Evolutionary conservation across 2,888 invertebrate species (phyloP).

Genomic region (Tetheella fluctuosa): DNA sequence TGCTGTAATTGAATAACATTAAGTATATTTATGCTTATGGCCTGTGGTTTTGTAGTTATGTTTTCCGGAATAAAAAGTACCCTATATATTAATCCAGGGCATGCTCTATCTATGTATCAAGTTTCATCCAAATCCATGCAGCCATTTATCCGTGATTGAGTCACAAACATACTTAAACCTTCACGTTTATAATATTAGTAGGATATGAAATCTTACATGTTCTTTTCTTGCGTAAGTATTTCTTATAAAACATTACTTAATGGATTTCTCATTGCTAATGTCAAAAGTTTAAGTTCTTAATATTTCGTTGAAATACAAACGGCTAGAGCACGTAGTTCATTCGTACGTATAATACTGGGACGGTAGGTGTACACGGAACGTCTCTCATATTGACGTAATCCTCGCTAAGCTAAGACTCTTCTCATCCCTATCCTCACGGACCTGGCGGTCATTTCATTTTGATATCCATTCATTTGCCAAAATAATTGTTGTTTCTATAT

Average conservation of each 20-base stretch:
- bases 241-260: not conserved
- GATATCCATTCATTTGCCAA: not conserved
- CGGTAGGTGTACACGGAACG: not conserved
- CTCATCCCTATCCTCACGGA: not conserved
- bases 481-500: not conserved
- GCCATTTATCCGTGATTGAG: too few relatives aligned
- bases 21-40: too few relatives aligned
- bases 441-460: not conserved
- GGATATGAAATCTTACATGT: too few relatives aligned
- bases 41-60: too few relatives aligned
- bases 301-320: not conserved
- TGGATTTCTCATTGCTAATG: not conserved
- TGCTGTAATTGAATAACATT: too few relatives aligned
- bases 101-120: too few relatives aligned
- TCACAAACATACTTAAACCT: too few relatives aligned
- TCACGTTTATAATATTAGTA: too few relatives aligned
- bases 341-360: not conserved
- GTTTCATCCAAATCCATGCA: too few relatives aligned
- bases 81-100: too few relatives aligned
- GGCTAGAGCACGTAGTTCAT: not conserved
- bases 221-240: too few relatives aligned
- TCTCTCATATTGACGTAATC: conserved; percentile 4
- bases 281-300: not conserved
- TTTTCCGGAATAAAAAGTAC: too few relatives aligned
- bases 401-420: not conserved